Percentiles rank a stretch among this genome's conserved stretches.
These are phyloP conservation scores for Ectropis crepuscularia DNA, from an alignment of 2,888 invertebrate species.

Conservation along the genomic window DNA sequence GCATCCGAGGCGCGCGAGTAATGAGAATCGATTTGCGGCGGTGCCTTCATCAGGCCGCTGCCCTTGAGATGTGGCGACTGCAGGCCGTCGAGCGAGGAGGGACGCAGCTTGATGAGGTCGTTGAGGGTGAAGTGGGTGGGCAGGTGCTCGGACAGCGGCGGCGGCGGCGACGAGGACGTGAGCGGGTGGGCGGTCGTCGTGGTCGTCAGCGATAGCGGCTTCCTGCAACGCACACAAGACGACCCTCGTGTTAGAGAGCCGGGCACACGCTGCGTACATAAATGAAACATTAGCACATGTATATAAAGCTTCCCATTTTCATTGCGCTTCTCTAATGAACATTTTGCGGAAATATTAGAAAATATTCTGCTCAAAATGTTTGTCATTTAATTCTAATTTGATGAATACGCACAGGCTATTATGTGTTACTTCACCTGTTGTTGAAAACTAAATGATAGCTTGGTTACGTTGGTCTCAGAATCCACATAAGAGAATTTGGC, in stretches of 20 bases:
- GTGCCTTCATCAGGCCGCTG: constrained; percentile 77
- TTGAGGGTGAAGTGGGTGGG: constrained; percentile 83
- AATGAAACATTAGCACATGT: neutral
- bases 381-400: too few species aligned
- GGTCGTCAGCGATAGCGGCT: constrained; percentile 83
- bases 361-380: too few species aligned
- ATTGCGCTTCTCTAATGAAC: too few species aligned
- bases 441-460: too few species aligned
- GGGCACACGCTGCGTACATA: constrained; percentile 41
- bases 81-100: constrained; percentile 79
- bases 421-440: too few species aligned
- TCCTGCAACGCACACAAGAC: constrained; percentile 71
- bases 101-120: constrained; percentile 83
- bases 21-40: constrained; percentile 85
- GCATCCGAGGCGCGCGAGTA: constrained; percentile 83
- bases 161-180: constrained; percentile 83
- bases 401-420: too few species aligned
- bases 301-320: too few species aligned
- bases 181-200: constrained; percentile 84
- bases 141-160: constrained; percentile 82
- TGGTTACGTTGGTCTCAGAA: too few species aligned
- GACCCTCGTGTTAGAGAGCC: constrained; percentile 73
- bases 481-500: too few species aligned
- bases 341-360: too few species aligned
- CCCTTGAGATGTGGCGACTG: constrained; percentile 80